Evolutionary conservation across 2,888 invertebrate genomes (phyloP).

Genomic region (Nomada goodeniana): DNA sequence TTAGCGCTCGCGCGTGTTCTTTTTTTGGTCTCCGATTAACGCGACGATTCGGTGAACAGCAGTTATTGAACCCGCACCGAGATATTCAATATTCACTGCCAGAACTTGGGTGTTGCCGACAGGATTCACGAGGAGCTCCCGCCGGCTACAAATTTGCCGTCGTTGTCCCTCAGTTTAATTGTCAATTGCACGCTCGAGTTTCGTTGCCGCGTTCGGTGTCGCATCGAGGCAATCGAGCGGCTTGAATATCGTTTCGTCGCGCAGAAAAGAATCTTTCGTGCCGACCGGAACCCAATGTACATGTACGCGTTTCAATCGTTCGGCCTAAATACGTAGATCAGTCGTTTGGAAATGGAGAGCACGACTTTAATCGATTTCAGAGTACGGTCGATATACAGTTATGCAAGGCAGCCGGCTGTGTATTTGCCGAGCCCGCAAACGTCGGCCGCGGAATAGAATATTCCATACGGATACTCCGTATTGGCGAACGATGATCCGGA

Average conservation of each 20-base stretch:
- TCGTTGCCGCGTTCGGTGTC: no score
- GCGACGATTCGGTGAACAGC: not conserved
- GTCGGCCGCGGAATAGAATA: no score
- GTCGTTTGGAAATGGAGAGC: not conserved
- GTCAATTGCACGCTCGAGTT: no score
- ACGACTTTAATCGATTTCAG: not conserved
- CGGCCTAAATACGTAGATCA: not conserved
- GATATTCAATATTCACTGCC: no score
- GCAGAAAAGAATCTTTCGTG: not conserved
- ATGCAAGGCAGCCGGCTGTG: not conserved
- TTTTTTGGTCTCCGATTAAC: not conserved
- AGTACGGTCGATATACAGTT: not conserved
- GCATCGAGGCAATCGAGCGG: no score
- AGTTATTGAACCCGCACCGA: no score
- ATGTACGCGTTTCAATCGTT: not conserved
- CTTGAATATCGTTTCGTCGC: not conserved
- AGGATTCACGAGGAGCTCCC: no score
- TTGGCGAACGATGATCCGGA: slow-evolving; percentile 72
- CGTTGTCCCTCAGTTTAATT: no score
- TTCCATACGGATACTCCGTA: not conserved
- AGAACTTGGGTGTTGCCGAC: no score
- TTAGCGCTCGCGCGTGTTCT: not conserved
- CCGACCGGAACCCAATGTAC: not conserved
- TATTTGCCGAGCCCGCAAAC: not conserved
- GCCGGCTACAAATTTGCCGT: no score